These are phyloP conservation scores for Oceanodroma tethys DNA, from an alignment of 2,113 vertebrate species.

Conservation along the genomic window DNA sequence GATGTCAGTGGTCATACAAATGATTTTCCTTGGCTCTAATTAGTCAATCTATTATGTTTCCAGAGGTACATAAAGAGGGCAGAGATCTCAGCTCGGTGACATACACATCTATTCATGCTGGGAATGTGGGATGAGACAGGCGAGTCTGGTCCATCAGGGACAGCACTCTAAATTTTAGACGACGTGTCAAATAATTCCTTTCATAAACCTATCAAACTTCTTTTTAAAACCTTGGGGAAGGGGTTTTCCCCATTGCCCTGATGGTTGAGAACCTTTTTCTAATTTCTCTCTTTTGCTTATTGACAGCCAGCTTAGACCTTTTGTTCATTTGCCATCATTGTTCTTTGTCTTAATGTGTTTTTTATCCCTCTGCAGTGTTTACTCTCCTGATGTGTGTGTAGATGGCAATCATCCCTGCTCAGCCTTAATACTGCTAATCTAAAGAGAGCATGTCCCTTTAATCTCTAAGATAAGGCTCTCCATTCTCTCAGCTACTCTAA, in stretches of 20 bases:
- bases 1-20: not conserved
- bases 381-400: not conserved
- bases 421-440: not conserved
- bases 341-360: not conserved
- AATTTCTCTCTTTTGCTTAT: not conserved
- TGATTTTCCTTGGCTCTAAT: not conserved
- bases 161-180: not conserved
- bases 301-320: not conserved
- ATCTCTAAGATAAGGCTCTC: not conserved
- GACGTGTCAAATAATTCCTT: not conserved
- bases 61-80: not conserved
- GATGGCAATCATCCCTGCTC: not conserved
- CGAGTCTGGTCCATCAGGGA: not conserved
- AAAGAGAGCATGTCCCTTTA: not conserved
- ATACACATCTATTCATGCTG: not conserved
- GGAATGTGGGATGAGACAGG: not conserved
- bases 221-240: not conserved
- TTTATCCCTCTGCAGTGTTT: not conserved
- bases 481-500: not conserved
- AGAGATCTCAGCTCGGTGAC: not conserved
- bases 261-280: not conserved
- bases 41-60: not conserved
- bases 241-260: fast-evolving
- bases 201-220: not conserved
- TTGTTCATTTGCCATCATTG: not conserved